A percentile compares a stretch with the other conserved stretches of the same genome.
These are phyloP conservation scores for Amphipyra berbera DNA, from an alignment of 2,888 invertebrate species.

Conservation along the genomic window DNA sequence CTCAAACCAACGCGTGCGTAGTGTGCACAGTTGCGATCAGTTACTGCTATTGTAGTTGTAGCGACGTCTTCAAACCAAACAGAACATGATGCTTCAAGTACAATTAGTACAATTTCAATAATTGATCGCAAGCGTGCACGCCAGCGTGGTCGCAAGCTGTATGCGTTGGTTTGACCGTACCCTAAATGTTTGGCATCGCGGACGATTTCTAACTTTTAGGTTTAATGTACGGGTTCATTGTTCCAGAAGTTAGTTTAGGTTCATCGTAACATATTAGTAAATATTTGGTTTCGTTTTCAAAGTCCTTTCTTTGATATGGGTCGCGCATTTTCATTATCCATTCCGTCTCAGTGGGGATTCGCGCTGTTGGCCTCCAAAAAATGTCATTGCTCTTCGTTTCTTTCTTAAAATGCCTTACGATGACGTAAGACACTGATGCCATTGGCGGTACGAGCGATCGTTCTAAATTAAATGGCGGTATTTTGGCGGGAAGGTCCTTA, in stretches of 20 bases:
- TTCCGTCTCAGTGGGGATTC: constrained; percentile 12
- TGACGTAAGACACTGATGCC: constrained; percentile 39
- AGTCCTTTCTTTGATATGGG: neutral
- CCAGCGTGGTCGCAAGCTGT: too few relatives aligned
- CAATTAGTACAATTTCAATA: too few relatives aligned
- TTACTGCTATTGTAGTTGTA: too few relatives aligned
- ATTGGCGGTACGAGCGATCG: constrained; percentile 43
- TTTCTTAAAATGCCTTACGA: constrained; percentile 9
- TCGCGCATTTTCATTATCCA: neutral
- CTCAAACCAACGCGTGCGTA: too few relatives aligned
- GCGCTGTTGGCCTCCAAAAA: constrained; percentile 26
- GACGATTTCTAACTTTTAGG: neutral
- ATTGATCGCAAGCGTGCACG: too few relatives aligned
- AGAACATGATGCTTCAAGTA: too few relatives aligned
- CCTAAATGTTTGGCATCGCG: too few relatives aligned
- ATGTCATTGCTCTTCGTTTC: neutral
- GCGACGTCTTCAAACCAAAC: too few relatives aligned
- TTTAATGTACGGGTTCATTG: neutral
- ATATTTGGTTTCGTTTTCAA: constrained; percentile 27
- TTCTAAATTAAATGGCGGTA: constrained; percentile 41
- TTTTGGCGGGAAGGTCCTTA: constrained; percentile 1
- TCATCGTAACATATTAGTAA: constrained; percentile 24
- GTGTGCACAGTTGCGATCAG: too few relatives aligned
- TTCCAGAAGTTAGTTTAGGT: too few relatives aligned
- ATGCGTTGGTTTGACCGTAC: too few relatives aligned